Base-by-base conservation (phyloP, 1,140 invertebrate genomes). In the Zaprionus camerounensis region DNA sequence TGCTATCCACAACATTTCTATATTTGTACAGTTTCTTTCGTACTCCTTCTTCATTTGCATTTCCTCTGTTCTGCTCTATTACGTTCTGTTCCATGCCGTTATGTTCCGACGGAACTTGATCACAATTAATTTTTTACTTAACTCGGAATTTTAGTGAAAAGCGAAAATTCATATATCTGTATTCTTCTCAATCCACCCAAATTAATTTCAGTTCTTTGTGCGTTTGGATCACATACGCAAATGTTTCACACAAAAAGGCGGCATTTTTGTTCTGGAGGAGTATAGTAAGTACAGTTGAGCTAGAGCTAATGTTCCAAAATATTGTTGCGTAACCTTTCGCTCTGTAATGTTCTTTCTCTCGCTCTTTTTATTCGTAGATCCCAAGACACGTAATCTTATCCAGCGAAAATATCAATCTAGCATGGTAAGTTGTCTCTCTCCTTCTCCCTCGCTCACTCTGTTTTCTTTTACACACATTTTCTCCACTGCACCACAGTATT, bases 211-310 rank as follows among this genome's bases (percentile, higher is more conserved):
- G 99, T 99, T 99, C 94, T 99, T 99, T 95, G 98, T 99, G 94
- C 97, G 98, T 93, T 95, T 99, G 94, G 97, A 98, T 94, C 98
- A 99, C 94, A 99, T 99, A 94, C 96, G 98, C 93, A 99, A 99
- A 94, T 99, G 99, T 95, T 99, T 99, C 94, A 99, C 98, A 69
- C 98, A 98, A 94, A 99, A 99, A 94, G 98, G 98, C 93, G 98
- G 98, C 93, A 98, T 99, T 93, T 99, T 99, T 95, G 97, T 99
- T 93, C 95, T 99, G 93, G 99, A 99, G 95, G 99, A 99, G 96
- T 99, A 96, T 94, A 99, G 98, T 99, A 95, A 98, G 97, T 90
- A 69, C 51, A 46, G 31, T 57, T 36, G 41, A 0, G 2, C 1
- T 2, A 5, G 11, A 41, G 13, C 38, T n/a, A 41, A 41, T 28